Evolutionary conservation across 2,113 vertebrate genomes (phyloP).

Genomic region (Labeo rohita): DNA sequence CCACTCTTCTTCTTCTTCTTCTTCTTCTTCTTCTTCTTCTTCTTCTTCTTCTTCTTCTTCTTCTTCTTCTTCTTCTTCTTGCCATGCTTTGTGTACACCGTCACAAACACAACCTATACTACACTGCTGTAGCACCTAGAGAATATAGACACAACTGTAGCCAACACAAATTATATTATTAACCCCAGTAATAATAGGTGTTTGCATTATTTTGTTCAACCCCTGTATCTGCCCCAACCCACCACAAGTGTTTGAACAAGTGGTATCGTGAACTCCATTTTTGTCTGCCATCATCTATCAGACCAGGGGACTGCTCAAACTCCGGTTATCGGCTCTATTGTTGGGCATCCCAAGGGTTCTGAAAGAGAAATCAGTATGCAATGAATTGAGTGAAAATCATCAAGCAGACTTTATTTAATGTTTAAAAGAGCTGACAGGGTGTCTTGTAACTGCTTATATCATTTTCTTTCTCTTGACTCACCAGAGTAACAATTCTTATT

Average conservation of each 20-base stretch:
- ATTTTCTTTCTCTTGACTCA: constrained; percentile 32
- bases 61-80: no score
- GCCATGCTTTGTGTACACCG: no score
- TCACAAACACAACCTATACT: no score
- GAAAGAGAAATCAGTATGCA: neutral
- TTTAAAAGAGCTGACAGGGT: constrained; percentile 28
- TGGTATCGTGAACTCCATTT: neutral
- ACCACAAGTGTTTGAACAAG: neutral
- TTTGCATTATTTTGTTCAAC: neutral
- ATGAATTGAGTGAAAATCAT: constrained; percentile 3
- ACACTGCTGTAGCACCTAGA: no score
- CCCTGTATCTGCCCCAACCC: neutral
- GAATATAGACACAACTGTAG: no score
- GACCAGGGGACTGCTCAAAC: constrained; percentile 15
- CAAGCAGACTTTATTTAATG: constrained; percentile 46
- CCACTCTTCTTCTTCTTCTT: no score
- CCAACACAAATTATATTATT: neutral
- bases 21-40: no score
- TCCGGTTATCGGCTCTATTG: neutral
- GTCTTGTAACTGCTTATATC: constrained; percentile 41
- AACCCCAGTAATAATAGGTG: neutral
- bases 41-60: no score
- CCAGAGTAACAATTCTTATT: constrained; percentile 49
- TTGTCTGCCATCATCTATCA: neutral
- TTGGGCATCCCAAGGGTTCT: constrained; percentile 22